phyloP scores from a whole-genome alignment of 2,113 vertebrate species.

The Balaeniceps rex region DNA sequence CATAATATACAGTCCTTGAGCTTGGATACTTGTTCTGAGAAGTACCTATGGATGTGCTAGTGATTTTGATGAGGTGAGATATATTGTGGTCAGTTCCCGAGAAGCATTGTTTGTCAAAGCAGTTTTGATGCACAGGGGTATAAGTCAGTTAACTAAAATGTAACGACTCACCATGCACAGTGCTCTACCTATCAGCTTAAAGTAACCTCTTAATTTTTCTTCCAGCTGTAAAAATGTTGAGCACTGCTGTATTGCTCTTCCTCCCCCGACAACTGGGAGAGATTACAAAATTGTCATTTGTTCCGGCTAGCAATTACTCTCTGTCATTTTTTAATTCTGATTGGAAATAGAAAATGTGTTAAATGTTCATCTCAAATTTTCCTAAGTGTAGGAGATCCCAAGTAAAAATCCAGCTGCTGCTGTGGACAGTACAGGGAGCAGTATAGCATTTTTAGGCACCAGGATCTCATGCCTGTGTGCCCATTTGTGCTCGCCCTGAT shows the following conservation, averaged over 20 bases:
- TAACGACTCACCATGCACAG: rapidly evolving
- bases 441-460: neutral
- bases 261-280: neutral
- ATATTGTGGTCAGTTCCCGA: neutral
- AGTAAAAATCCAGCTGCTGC: neutral
- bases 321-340: neutral
- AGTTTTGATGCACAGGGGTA: neutral
- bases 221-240: neutral
- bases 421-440: neutral
- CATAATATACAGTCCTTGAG: constrained; percentile 26
- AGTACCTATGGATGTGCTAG: neutral
- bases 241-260: neutral
- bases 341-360: neutral
- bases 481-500: neutral
- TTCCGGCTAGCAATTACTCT: neutral
- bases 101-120: neutral
- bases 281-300: neutral
- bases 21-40: constrained; percentile 32
- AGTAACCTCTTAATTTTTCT: neutral
- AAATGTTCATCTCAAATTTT: neutral
- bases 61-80: neutral
- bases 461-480: too few relatives aligned
- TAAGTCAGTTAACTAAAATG: neutral
- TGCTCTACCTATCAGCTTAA: neutral
- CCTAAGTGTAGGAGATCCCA: neutral